Conservation (phyloP, 2,888 invertebrate species). For the Brachyptera risi region DNA sequence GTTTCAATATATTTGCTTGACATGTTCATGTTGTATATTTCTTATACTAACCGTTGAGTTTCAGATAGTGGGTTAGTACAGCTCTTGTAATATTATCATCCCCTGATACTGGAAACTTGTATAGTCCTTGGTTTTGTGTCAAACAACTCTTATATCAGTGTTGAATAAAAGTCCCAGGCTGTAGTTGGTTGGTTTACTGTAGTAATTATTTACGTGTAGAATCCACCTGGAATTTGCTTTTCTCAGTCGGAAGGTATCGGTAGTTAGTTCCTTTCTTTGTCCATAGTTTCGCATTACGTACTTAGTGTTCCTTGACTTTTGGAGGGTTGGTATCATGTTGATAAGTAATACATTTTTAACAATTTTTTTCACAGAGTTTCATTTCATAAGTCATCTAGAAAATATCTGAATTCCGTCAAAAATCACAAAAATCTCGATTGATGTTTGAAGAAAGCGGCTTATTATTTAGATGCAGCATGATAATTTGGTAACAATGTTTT, state of each 20-base stretch:
- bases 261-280: neutral
- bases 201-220: slow-evolving; percentile 31
- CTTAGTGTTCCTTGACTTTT: neutral
- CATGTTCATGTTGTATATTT: neutral
- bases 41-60: too few species aligned
- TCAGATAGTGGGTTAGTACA: neutral
- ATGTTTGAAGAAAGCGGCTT: neutral
- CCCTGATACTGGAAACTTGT: neutral
- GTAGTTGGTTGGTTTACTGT: slow-evolving; percentile 29
- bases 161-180: slow-evolving; percentile 7
- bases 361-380: neutral
- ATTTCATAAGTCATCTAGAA: neutral
- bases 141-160: neutral
- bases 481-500: neutral
- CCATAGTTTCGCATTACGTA: neutral
- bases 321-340: neutral
- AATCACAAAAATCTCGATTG: neutral
- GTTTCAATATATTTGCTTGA: slow-evolving; percentile 29
- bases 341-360: neutral
- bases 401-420: slow-evolving; percentile 1
- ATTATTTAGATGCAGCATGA: neutral
- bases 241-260: slow-evolving; percentile 6
- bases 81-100: neutral
- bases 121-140: slow-evolving; percentile 11
- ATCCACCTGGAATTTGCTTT: slow-evolving; percentile 4